Evolutionary conservation across 2,888 invertebrate species (phyloP), one percentile per base, ranked within the genome.

Genomic region (Melanotus villosus): DNA sequence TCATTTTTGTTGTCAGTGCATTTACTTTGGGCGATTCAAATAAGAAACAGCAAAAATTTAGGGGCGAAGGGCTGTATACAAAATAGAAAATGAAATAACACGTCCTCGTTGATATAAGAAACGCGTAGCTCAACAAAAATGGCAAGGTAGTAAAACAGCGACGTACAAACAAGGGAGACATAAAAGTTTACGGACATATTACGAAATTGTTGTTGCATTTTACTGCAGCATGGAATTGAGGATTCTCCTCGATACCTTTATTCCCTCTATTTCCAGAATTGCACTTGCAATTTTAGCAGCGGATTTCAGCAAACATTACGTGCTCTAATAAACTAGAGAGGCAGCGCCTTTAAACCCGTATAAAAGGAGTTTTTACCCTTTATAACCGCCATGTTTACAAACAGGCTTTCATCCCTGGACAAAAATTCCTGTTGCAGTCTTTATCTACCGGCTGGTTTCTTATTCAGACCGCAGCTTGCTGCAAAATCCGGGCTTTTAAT

Each of bases 401-500:
- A 26, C 21, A 43, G 43, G 34, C 56, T 52, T 57, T 43, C 26
- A 26, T 38, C 54, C 12, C 18, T 21, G 34, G 34, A 57, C 32
- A 56, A 43, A 56, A 47, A 57, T 52, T 60, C 54, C 47, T 56
- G 41, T 41, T 57, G 38, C 34, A 58, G 65, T 65, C 43, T 59
- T 59, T 66, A 14, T 60, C 59, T 36, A 60, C 23, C 34, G 52
- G 19, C 52, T 26, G 34, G 21, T 52, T 52, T 54, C 66, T 60
- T 54, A 66, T 66, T 66, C 66, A 66, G 32, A 34, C 52, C 43
- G 52, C 30, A 60, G 52, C 66, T 60, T 43, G 50, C 52, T 36
- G 41, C n/a, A n/a, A 62, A 68, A 68, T 68, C 62, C 57, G 57
- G 62, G 32, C n/a, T 54, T 68, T 57, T 68, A 68, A 68, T 63